phyloP scores from a whole-genome alignment of 2,113 vertebrate species.

The Prolemur simus region DNA sequence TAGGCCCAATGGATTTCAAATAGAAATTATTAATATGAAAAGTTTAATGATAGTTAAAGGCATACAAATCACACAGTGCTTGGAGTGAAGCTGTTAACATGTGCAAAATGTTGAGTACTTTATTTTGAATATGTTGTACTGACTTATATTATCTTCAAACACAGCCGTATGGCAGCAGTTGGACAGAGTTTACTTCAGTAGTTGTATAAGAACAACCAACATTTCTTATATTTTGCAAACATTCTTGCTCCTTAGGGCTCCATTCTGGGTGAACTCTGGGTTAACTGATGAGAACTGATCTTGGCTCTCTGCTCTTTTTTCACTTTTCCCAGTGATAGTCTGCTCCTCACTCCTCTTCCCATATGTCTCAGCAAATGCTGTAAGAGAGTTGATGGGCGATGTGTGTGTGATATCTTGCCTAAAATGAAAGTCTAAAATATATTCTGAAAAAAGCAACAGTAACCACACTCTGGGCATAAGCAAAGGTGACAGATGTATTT shows the following conservation, averaged over 20 bases:
- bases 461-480: slow-evolving; percentile 25
- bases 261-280: slow-evolving; percentile 28
- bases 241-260: slow-evolving; percentile 12
- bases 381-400: neutral
- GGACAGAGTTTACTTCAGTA: slow-evolving; percentile 20
- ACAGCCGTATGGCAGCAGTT: neutral
- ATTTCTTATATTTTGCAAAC: slow-evolving; percentile 50
- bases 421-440: slow-evolving; percentile 64
- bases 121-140: neutral
- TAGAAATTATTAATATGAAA: neutral
- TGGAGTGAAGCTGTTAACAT: neutral
- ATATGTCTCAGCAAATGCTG: slow-evolving; percentile 72
- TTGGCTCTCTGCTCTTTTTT: slow-evolving; percentile 46
- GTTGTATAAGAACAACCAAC: neutral
- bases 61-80: neutral
- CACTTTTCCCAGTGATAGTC: neutral
- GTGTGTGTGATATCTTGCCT: slow-evolving; percentile 44
- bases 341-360: slow-evolving; percentile 52
- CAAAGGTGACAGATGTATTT: slow-evolving; percentile 68
- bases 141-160: slow-evolving; percentile 29
- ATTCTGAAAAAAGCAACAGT: slow-evolving; percentile 53
- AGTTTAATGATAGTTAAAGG: neutral
- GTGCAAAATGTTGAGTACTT: neutral
- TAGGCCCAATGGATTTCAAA: neutral
- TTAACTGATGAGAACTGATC: slow-evolving; percentile 35